Conservation (phyloP, 2,888 invertebrate genomes). For the Catonia carolina region DNA sequence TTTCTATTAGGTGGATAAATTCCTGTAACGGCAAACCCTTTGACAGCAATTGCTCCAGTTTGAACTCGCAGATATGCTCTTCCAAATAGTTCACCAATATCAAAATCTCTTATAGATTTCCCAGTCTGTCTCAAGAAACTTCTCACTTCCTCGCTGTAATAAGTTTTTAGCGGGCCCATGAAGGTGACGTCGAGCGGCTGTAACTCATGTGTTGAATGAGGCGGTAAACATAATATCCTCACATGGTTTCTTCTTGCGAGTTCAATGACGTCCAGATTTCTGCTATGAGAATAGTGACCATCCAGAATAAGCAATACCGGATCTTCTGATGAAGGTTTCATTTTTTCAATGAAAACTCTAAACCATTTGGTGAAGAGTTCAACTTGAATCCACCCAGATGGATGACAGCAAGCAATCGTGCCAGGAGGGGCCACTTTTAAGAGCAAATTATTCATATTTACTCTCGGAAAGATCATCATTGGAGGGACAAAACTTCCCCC, state of each 20-base stretch:
- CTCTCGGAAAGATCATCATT: constrained; percentile 38
- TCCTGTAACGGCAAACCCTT: constrained; percentile 35
- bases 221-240: constrained; percentile 20
- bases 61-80: constrained; percentile 35
- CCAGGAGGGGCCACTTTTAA: background rate
- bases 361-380: constrained; percentile 38
- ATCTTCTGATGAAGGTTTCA: constrained; percentile 32
- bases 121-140: constrained; percentile 32
- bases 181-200: constrained; percentile 17
- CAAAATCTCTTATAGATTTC: constrained; percentile 27
- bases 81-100: no score
- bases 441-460: constrained; percentile 36
- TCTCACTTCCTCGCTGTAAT: constrained; percentile 17
- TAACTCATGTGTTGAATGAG: constrained; percentile 10
- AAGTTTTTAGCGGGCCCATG: no score
- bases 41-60: constrained; percentile 29
- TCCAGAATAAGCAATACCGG: constrained; percentile 29
- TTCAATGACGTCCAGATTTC: constrained; percentile 37
- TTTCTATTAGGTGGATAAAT: constrained; percentile 34
- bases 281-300: constrained; percentile 37
- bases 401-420: background rate
- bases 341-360: constrained; percentile 33
- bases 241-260: constrained; percentile 34
- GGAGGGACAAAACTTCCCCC: constrained; percentile 38
- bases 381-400: constrained; percentile 4